Evolutionary conservation across 2,113 vertebrate species (phyloP).

Genomic region (Eulacestoma nigropectus): DNA sequence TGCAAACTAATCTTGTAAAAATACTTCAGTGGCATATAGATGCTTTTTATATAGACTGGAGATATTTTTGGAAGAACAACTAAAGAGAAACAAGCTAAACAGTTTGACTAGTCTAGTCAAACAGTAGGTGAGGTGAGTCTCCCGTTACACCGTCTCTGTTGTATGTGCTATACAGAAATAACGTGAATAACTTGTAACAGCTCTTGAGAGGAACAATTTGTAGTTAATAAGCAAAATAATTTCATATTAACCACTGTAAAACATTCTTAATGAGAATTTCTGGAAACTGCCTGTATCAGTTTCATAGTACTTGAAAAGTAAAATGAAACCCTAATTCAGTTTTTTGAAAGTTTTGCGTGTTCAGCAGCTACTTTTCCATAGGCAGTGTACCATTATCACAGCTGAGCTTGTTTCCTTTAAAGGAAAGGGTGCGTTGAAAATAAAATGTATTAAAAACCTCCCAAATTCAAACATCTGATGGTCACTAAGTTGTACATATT

Average conservation of each 20-base stretch:
- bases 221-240: background rate
- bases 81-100: background rate
- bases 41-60: background rate
- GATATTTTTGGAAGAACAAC: background rate
- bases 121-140: background rate
- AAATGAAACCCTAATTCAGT: background rate
- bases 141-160: background rate
- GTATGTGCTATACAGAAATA: background rate
- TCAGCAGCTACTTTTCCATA: background rate
- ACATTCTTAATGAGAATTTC: background rate
- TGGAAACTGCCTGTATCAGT: background rate
- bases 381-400: background rate
- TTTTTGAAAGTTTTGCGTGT: background rate
- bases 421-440: background rate
- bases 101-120: background rate
- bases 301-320: background rate
- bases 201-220: background rate
- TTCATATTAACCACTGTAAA: background rate
- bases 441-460: background rate
- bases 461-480: background rate
- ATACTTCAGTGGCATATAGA: background rate
- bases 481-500: background rate
- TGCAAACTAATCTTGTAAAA: background rate
- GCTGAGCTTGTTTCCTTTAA: background rate
- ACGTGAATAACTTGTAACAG: background rate